A percentile compares a stretch with the other conserved stretches of the same genome.
Conservation (phyloP, 2,113 vertebrate species). For the Notarius lentiginosus region DNA sequence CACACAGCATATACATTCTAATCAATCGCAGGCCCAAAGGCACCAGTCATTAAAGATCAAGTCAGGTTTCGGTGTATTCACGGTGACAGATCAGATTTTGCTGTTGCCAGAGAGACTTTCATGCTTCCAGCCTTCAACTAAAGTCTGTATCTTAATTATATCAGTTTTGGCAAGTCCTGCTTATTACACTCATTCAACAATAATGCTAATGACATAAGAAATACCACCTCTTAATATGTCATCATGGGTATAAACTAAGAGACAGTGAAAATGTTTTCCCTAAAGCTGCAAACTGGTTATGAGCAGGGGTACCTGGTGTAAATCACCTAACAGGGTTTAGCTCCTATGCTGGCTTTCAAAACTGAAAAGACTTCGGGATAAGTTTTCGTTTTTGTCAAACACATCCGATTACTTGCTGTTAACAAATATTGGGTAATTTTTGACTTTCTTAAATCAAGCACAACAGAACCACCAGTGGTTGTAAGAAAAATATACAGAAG, state of each 20-base stretch:
- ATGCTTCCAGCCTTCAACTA: conserved; percentile 3
- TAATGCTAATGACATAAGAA: neutral
- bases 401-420: neutral
- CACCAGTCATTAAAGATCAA: conserved; percentile 12
- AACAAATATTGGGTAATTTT: neutral
- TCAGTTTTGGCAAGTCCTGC: neutral
- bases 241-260: neutral
- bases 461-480: neutral
- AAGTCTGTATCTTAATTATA: neutral
- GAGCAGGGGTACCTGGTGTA: neutral
- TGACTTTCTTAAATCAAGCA: neutral
- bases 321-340: neutral
- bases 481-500: neutral
- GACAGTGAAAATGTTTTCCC: neutral
- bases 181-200: neutral
- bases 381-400: neutral
- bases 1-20: conserved; percentile 10
- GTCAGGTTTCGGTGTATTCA: neutral
- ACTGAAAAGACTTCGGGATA: neutral
- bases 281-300: neutral
- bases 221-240: neutral
- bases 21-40: conserved; percentile 11
- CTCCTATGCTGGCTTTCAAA: neutral
- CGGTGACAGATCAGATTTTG: neutral
- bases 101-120: neutral